These are phyloP conservation scores for Cryptophagus acutangulus DNA, from an alignment of 2,888 invertebrate species.

Conservation along the genomic window DNA sequence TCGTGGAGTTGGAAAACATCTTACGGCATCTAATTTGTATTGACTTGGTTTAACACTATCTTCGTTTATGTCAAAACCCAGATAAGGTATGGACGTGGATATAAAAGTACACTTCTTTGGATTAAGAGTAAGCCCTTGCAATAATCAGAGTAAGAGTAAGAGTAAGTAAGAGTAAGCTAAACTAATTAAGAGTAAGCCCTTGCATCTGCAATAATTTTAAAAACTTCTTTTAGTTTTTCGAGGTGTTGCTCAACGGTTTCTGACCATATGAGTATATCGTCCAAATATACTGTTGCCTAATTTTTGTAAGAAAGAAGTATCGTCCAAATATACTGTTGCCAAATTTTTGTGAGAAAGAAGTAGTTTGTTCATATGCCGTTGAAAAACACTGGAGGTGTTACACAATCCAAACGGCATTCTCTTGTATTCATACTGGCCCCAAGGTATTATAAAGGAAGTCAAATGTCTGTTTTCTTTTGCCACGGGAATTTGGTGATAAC, in stretches of 20 bases:
- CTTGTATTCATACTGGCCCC: conserved; percentile 35
- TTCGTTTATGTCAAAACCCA: conserved; percentile 16
- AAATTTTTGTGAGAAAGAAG: conserved; percentile 3
- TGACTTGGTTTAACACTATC: conserved; percentile 12
- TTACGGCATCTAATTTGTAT: conserved; percentile 21
- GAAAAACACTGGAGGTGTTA: conserved; percentile 38
- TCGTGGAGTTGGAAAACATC: conserved; percentile 30
- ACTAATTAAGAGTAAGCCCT: too few relatives aligned
- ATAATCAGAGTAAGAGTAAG: too few relatives aligned
- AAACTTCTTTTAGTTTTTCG: conserved; percentile 11
- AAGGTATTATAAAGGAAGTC: conserved; percentile 35
- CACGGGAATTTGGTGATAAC: conserved; percentile 36
- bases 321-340: conserved; percentile 16
- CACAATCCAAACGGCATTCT: conserved; percentile 37
- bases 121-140: conserved; percentile 18
- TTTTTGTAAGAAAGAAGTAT: too few relatives aligned
- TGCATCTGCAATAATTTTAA: conserved; percentile 10
- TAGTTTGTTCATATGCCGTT: conserved; percentile 22
- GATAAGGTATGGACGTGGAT: conserved; percentile 11
- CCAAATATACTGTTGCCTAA: too few relatives aligned
- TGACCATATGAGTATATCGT: conserved; percentile 17
- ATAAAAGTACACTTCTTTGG: conserved; percentile 17
- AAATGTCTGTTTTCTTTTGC: conserved; percentile 26
- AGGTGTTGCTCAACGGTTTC: conserved; percentile 13
- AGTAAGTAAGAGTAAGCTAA: too few relatives aligned